Conservation (phyloP, 2,797 vertebrate genomes). For the Botia kubotai region DNA sequence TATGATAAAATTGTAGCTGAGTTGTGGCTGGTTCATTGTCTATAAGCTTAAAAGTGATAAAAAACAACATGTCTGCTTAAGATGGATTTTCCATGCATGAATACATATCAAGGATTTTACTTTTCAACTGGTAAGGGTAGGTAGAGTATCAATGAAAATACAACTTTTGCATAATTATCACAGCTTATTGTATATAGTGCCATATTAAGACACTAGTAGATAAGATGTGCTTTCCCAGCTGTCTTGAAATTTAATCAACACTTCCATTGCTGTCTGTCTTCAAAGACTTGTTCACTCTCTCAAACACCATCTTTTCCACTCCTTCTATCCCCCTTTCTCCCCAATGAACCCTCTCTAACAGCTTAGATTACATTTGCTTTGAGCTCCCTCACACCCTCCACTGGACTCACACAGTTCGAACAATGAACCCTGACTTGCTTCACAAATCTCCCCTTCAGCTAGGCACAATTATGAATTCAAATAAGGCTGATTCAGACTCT, state of each 20-base stretch:
- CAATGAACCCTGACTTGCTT: conserved; percentile 85
- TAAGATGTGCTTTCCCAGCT: not conserved
- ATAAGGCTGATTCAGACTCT: conserved; percentile 85
- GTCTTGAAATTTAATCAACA: not conserved
- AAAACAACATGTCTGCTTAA: not conserved
- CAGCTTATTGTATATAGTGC: not conserved
- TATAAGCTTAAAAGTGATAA: not conserved
- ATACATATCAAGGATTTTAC: too few relatives aligned
- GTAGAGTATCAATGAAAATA: not conserved
- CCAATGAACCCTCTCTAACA: conserved; percentile 88
- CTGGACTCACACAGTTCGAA: conserved; percentile 80
- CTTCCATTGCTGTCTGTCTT: conserved; percentile 36
- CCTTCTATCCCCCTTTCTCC: conserved; percentile 60
- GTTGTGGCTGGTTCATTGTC: not conserved
- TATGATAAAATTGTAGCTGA: not conserved
- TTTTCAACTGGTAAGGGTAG: not conserved
- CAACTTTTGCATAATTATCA: not conserved
- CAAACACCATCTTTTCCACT: conserved; percentile 63
- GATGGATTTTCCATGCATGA: too few relatives aligned
- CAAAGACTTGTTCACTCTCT: conserved; percentile 58
- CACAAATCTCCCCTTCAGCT: conserved; percentile 85
- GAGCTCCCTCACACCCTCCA: conserved; percentile 79
- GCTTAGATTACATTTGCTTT: conserved; percentile 89
- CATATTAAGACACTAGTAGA: not conserved
- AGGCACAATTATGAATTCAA: conserved; percentile 88